Conservation (phyloP, 2,113 vertebrate species). For the Macrotus californicus region DNA sequence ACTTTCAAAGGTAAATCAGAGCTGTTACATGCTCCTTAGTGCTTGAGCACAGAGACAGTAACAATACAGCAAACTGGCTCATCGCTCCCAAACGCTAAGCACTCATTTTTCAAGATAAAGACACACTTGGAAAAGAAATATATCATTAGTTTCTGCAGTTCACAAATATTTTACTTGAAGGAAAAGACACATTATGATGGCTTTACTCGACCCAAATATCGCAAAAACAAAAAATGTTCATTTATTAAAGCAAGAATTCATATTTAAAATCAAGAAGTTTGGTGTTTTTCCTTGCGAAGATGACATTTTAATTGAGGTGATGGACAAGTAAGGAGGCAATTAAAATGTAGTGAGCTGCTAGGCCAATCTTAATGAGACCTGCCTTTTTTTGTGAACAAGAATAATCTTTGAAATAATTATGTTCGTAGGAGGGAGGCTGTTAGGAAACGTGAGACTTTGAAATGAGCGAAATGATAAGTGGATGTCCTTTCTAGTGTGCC, state of each 20-base stretch:
- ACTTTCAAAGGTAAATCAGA: background rate
- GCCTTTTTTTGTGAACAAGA: slow-evolving; percentile 22
- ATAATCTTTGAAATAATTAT: slow-evolving; percentile 33
- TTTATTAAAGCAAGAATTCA: background rate
- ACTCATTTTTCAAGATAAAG: slow-evolving; percentile 25
- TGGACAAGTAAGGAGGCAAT: background rate
- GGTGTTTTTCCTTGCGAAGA: background rate
- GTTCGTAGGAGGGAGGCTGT: background rate
- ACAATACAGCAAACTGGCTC: background rate
- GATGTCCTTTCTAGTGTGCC: background rate
- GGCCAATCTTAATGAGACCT: background rate
- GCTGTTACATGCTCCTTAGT: background rate
- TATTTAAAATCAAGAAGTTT: slow-evolving; percentile 17
- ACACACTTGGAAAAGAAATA: background rate
- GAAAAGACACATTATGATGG: background rate
- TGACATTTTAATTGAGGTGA: slow-evolving; percentile 26
- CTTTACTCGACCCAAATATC: background rate
- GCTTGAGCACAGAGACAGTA: background rate
- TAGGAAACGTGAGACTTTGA: slow-evolving; percentile 12
- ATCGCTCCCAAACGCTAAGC: background rate
- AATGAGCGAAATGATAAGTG: slow-evolving; percentile 18
- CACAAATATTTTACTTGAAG: background rate
- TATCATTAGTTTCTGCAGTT: background rate
- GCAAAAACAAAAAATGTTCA: background rate
- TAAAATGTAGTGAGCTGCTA: background rate